Evolutionary conservation across 2,888 invertebrate species (phyloP), one percentile per base, ranked within the genome.

Genomic region (Sesamia inferens): DNA sequence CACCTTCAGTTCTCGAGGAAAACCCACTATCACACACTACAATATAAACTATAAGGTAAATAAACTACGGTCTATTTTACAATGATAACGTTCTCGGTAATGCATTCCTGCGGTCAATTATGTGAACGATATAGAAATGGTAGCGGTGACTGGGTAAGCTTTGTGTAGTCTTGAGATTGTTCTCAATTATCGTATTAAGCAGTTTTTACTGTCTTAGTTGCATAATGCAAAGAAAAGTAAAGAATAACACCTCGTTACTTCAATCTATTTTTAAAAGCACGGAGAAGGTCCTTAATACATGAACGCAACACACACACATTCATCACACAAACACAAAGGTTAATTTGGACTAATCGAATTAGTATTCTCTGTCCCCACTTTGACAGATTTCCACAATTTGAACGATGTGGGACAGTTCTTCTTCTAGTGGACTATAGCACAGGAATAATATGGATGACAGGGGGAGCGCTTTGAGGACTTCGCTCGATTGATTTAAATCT

Each of bases 1-100:
- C 88, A 92, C 94, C 93, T 94, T 94, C 92, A 74, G 73, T 42
- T 54, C 81, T 86, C 81, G 86, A 91, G 93, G 90, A 94, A 94
- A 94, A 93, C 92, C 93, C 90, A 88, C 55, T 24, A 47, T 63
- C 22, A 69, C 48, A 10, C 7, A 63, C 82, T 78, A 68, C 67
- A 63, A 84, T 83, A 81, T 73, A 69, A 67, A 83, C 90, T 87
- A 84, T 88, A 88, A 83, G 42, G 0, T 11, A 59, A 24, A 72
- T 22, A 13, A 0, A 42, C 65, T 86, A 91, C 79, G 82, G 81
- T 84, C 66, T 75, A 79, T 71, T 87, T 89, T 88, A 54, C 74
- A 75, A 83, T 73, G 54, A 68, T 71, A 63, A 55, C 55, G 58
- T 61, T 61, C 7, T 54, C 58, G 19, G 42, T 88, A 89, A 91